A percentile compares a stretch with the other conserved stretches of the same genome.
Evolutionary conservation across 2,113 vertebrate species (phyloP).

Genomic region (Reinhardtius hippoglossoides): DNA sequence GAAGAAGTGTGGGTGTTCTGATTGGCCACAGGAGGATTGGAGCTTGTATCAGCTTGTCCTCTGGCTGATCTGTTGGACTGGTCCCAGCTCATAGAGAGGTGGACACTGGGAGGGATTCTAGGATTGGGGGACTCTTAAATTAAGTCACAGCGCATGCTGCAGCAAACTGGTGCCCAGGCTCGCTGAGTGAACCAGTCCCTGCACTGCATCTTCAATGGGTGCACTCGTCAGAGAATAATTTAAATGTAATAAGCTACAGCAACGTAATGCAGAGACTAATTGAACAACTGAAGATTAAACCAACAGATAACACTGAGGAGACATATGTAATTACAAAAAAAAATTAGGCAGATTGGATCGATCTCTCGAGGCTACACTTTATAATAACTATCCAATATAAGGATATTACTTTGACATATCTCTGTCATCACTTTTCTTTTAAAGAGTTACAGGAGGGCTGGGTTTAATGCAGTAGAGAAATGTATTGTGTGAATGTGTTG

Average conservation of each 20-base stretch:
- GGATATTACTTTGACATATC: constrained; percentile 34
- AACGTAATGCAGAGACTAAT: constrained; percentile 40
- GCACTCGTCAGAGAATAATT: constrained; percentile 24
- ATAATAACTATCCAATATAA: not conserved
- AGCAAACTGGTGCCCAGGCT: constrained; percentile 47
- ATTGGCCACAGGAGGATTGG: constrained; percentile 76
- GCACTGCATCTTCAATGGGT: constrained; percentile 31
- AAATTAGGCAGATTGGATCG: not conserved
- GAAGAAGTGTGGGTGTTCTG: constrained; percentile 61
- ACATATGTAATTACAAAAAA: constrained; percentile 34
- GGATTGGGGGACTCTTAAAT: constrained; percentile 62
- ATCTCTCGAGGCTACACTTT: constrained; percentile 5
- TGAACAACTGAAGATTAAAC: constrained; percentile 40
- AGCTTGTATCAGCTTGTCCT: constrained; percentile 76
- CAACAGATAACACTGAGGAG: constrained; percentile 26
- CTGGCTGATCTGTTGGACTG: constrained; percentile 73
- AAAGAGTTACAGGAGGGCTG: constrained; percentile 54
- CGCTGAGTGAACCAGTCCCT: constrained; percentile 17
- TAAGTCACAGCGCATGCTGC: constrained; percentile 54
- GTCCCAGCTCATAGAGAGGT: constrained; percentile 68
- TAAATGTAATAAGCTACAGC: constrained; percentile 19
- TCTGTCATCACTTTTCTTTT: constrained; percentile 58
- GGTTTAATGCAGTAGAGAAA: not conserved
- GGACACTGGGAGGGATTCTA: constrained; percentile 61
- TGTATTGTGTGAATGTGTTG: not conserved